phyloP scores from a whole-genome alignment of 2,888 invertebrate species.

The Drosophila macrospina region DNA sequence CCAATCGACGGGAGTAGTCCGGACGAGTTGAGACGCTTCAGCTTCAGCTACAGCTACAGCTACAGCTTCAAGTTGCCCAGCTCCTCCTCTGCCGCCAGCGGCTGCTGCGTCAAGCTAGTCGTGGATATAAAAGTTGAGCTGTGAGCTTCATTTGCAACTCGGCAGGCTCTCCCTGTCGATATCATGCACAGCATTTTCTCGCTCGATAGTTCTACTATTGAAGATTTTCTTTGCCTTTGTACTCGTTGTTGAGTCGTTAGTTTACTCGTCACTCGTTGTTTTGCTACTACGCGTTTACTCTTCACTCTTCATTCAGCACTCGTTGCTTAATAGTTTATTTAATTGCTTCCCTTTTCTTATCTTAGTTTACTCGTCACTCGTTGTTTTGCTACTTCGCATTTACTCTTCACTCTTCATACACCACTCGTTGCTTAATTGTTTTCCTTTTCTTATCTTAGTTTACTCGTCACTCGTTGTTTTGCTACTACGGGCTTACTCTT shows the following conservation, averaged over 20 bases:
- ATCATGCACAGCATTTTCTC: constrained; percentile 51
- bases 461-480: too few species aligned
- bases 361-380: neutral
- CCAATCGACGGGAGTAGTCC: constrained; percentile 55
- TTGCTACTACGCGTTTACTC: neutral
- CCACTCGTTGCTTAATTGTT: too few species aligned
- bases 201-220: neutral
- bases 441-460: too few species aligned
- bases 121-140: constrained; percentile 50
- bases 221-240: neutral
- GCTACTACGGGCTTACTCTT: too few species aligned
- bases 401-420: neutral
- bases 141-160: constrained; percentile 19
- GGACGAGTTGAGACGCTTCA: constrained; percentile 32
- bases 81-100: neutral
- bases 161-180: constrained; percentile 17
- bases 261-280: constrained; percentile 8
- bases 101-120: constrained; percentile 29
- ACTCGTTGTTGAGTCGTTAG: too few species aligned
- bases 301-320: too few species aligned
- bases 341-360: neutral
- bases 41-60: too few species aligned
- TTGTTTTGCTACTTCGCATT: neutral
- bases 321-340: too few species aligned
- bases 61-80: constrained; percentile 5